Evolutionary conservation across 1,140 invertebrate genomes (phyloP), one percentile per base, ranked within the genome.

Genomic region (Drosophila jambulina): DNA sequence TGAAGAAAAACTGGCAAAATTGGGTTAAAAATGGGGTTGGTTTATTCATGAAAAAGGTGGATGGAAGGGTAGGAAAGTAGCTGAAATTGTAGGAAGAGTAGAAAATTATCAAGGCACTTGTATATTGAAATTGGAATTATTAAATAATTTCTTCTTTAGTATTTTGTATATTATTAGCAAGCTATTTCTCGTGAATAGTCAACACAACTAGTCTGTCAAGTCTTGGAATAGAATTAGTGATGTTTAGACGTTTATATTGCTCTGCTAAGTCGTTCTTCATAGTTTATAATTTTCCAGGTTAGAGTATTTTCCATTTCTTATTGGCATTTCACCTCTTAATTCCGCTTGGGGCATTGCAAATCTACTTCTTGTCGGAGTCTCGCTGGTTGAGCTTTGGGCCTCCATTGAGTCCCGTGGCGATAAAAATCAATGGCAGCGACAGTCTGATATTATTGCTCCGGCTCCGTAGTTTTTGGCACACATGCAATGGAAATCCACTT

Each of bases 401-500:
- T 45, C 43, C 21, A 12, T 38, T 3, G 53, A 21, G 17, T 12
- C 46, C 36, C 38, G 36, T 29, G 42, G 46, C 78, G 54, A 81
- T 79, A 78, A 90, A 90, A 88, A 88, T 90, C 85, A 88, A 88
- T 90, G 81, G 67, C 78, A 88, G 64, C 34, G 34, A 36, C 34
- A 36, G 34, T 36, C 34, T 12, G 48, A 75, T 82, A 65, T 70
- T 72, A 69, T 61, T 75, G 40, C 32, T 49, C 19, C 12, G 32
- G 17, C 27, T 43, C 12, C 27, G 15, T 29, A 45, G 21, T 63
- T 84, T 84, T 90, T 88, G 85, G 81, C 85, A 88, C 70, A 88
- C 78, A 84, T 90, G 83, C 84, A 68, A 88, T 54, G 67, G 32
- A 46, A 43, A 48, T 17, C n/a, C 36, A 27, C 45, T 34, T 57